Conservation (phyloP, 2,888 invertebrate genomes). For the Nymphalis c-album region DNA sequence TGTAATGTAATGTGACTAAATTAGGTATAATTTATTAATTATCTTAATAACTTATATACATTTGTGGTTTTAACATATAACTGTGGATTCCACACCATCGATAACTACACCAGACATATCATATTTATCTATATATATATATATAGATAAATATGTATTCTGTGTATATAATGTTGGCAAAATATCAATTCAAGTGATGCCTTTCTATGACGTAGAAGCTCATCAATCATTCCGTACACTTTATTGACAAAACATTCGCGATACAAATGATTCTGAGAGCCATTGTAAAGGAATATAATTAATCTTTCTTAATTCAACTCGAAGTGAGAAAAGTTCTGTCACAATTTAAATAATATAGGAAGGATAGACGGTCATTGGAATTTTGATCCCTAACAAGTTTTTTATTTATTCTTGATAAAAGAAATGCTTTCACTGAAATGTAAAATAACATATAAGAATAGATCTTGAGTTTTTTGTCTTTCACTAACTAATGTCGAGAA, state of each 20-base stretch:
- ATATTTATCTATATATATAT: background rate
- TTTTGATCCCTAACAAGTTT: background rate
- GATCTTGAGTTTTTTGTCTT: too few relatives aligned
- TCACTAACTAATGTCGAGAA: too few relatives aligned
- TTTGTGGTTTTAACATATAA: too few relatives aligned
- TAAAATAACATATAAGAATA: too few relatives aligned
- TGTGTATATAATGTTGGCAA: background rate
- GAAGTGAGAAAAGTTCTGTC: background rate
- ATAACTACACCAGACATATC: background rate
- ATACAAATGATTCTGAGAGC: constrained; percentile 7
- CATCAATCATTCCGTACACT: constrained; percentile 21
- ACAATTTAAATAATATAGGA: background rate
- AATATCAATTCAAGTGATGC: constrained; percentile 12
- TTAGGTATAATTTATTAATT: too few relatives aligned
- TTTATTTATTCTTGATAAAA: too few relatives aligned
- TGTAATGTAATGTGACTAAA: too few relatives aligned
- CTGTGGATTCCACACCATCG: too few relatives aligned
- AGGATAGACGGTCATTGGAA: background rate
- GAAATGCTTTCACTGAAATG: background rate
- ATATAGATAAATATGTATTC: too few relatives aligned
- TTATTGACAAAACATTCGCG: constrained; percentile 11
- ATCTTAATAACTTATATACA: too few relatives aligned
- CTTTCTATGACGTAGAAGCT: constrained; percentile 14
- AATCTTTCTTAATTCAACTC: constrained; percentile 4
- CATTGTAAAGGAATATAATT: constrained; percentile 8